A percentile compares a stretch with the other conserved stretches of the same genome.
Conservation (phyloP, 2,888 invertebrate species). For the Dastarcus helophoroides region DNA sequence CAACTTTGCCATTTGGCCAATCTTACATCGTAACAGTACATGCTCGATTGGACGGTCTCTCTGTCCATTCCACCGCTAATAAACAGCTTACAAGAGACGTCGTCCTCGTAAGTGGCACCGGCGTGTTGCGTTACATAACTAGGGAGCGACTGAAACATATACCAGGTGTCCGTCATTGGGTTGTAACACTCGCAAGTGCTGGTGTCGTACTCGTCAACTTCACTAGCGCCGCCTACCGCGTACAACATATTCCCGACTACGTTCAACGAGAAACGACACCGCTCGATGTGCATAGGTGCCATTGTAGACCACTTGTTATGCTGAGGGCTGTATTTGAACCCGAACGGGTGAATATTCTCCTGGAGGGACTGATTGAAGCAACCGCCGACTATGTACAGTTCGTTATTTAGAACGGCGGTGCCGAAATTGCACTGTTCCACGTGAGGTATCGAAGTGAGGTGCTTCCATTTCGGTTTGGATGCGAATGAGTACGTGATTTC, state of each 20-base stretch:
- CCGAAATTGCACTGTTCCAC: conserved; percentile 66
- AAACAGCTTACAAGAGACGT: conserved; percentile 35
- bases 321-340: conserved; percentile 48
- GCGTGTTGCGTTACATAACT: conserved; percentile 51
- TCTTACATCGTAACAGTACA: conserved; percentile 42
- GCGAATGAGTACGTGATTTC: conserved; percentile 54
- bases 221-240: conserved; percentile 53
- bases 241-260: conserved; percentile 44
- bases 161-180: conserved; percentile 46
- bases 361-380: conserved; percentile 56
- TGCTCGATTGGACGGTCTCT: conserved; percentile 39
- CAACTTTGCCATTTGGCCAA: conserved; percentile 44
- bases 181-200: conserved; percentile 50
- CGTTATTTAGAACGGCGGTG: conserved; percentile 54
- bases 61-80: conserved; percentile 46
- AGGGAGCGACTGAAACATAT: conserved; percentile 42
- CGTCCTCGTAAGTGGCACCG: conserved; percentile 35
- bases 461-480: conserved; percentile 48
- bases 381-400: conserved; percentile 58
- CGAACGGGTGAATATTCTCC: conserved; percentile 62
- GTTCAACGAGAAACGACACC: conserved; percentile 55
- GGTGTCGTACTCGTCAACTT: conserved; percentile 41
- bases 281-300: conserved; percentile 52
- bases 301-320: conserved; percentile 56
- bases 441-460: conserved; percentile 57